Percentiles rank a stretch among this genome's conserved stretches.
phyloP scores from a whole-genome alignment of 2,797 vertebrate genomes.

The Aphelocoma californica region DNA sequence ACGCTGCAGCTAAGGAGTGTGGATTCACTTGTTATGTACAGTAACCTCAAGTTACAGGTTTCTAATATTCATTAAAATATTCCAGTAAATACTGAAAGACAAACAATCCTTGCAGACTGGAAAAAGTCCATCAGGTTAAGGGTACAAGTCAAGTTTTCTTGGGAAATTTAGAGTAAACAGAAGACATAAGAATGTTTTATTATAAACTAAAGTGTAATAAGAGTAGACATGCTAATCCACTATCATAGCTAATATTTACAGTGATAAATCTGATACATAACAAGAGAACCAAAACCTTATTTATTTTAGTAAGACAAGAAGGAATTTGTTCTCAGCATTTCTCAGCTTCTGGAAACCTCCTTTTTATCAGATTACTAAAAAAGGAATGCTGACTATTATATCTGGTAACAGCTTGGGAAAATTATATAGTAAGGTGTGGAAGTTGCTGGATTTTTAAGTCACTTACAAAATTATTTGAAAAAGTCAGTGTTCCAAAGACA shows the following conservation, averaged over 20 bases:
- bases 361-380: background rate
- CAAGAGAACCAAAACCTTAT: background rate
- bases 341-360: background rate
- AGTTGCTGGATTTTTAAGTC: background rate
- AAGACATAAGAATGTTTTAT: background rate
- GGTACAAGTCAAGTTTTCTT: background rate
- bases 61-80: background rate
- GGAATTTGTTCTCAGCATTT: background rate
- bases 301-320: background rate
- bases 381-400: background rate
- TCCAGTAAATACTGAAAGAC: background rate
- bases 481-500: background rate
- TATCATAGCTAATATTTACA: background rate
- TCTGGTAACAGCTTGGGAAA: background rate
- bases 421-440: background rate
- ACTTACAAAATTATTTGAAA: background rate
- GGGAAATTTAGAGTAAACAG: background rate
- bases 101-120: background rate
- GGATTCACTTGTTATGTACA: background rate
- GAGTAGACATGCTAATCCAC: background rate
- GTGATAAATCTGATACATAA: background rate
- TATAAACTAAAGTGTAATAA: background rate
- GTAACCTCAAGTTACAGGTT: background rate
- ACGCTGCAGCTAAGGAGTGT: background rate
- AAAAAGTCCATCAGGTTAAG: background rate